A percentile compares a stretch with the other conserved stretches of the same genome.
Conservation (phyloP, 2,113 vertebrate genomes). For the Dendrocopos noguchii region DNA sequence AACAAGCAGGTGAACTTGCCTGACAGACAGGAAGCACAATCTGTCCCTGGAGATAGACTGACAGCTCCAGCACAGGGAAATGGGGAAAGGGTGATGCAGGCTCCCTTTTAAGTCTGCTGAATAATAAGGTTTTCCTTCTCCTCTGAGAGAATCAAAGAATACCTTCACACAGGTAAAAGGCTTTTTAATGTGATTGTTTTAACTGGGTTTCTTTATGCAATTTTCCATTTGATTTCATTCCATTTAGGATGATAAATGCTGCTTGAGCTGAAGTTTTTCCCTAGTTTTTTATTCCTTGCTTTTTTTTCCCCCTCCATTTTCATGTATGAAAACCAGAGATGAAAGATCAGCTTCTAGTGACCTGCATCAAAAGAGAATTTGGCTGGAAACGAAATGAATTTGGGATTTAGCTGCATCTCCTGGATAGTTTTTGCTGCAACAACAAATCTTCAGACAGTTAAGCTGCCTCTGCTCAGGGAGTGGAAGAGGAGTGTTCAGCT, state of each 20-base stretch:
- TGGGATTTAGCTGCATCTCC: conserved; percentile 59
- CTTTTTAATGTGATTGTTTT: conserved; percentile 49
- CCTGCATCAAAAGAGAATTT: conserved; percentile 54
- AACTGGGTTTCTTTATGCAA: conserved; percentile 32
- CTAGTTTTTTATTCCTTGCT: neutral
- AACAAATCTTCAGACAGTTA: conserved; percentile 52
- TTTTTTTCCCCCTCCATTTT: neutral
- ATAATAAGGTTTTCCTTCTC: conserved; percentile 15
- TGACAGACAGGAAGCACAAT: neutral
- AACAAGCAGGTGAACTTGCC: conserved; percentile 2
- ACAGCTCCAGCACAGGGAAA: neutral
- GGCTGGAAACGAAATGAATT: conserved; percentile 31
- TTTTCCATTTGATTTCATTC: conserved; percentile 60
- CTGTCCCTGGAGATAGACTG: neutral
- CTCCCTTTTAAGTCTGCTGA: conserved; percentile 28
- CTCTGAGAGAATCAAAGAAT: conserved; percentile 42
- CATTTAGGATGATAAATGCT: conserved; percentile 47
- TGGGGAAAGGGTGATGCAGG: neutral
- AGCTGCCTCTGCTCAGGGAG: conserved; percentile 51
- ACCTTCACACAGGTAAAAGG: conserved; percentile 4
- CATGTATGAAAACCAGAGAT: conserved; percentile 42
- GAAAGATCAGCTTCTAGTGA: conserved; percentile 59
- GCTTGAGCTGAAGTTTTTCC: conserved; percentile 2
- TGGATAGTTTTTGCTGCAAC: conserved; percentile 41
- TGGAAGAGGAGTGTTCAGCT: conserved; percentile 34